phyloP scores from a whole-genome alignment of 2,888 invertebrate genomes.

The Scaptomyza reducta region DNA sequence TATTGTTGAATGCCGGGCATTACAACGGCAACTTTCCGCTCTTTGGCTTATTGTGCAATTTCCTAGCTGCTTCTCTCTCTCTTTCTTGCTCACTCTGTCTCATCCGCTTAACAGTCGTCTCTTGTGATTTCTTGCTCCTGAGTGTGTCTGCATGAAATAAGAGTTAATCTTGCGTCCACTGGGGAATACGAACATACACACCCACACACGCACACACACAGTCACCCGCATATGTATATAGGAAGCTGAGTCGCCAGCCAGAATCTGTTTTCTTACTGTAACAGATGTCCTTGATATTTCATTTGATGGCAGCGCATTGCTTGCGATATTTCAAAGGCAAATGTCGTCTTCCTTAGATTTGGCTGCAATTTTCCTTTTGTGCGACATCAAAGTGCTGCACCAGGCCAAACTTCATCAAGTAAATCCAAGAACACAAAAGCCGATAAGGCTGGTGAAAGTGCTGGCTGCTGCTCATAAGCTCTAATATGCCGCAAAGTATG shows the following conservation, averaged over 20 bases:
- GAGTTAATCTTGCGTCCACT: slow-evolving; percentile 76
- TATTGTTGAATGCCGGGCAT: slow-evolving; percentile 67
- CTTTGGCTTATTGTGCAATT: slow-evolving; percentile 69
- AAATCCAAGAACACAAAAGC: slow-evolving; percentile 58
- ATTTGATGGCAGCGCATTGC: slow-evolving; percentile 47
- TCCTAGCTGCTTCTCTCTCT: slow-evolving; percentile 33
- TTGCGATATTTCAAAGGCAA: slow-evolving; percentile 55
- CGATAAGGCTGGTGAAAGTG: slow-evolving; percentile 45
- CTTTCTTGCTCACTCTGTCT: neutral
- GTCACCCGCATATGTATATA: slow-evolving; percentile 11
- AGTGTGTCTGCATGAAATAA: slow-evolving; percentile 68
- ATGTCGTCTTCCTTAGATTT: slow-evolving; percentile 43
- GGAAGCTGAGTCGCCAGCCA: slow-evolving; percentile 28
- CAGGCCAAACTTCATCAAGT: slow-evolving; percentile 55
- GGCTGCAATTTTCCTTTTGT: slow-evolving; percentile 59
- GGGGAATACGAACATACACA: slow-evolving; percentile 47
- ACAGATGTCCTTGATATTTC: slow-evolving; percentile 74
- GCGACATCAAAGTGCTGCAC: slow-evolving; percentile 64
- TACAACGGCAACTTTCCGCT: slow-evolving; percentile 65
- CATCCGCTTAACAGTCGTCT: slow-evolving; percentile 18
- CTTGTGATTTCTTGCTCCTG: slow-evolving; percentile 47
- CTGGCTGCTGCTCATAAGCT: slow-evolving; percentile 33
- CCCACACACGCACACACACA: slow-evolving; percentile 5
- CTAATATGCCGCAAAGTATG: slow-evolving; percentile 60
- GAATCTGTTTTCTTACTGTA: slow-evolving; percentile 46